Evolutionary conservation across 1,140 invertebrate species (phyloP).

Genomic region (Tribolium castaneum): DNA sequence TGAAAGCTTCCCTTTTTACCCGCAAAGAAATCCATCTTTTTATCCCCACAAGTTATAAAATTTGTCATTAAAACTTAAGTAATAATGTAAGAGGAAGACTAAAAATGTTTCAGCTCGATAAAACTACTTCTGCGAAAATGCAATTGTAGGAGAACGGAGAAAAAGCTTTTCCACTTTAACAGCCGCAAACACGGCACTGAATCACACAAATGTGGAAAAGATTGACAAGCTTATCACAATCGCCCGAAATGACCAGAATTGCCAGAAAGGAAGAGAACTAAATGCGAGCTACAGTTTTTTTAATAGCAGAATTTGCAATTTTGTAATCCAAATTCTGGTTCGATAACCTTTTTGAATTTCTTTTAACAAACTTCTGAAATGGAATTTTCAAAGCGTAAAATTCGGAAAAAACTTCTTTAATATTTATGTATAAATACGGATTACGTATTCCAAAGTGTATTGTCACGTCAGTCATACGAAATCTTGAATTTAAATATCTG

Average conservation of each 20-base stretch:
- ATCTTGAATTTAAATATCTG: neutral
- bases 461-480: neutral
- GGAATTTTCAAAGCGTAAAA: neutral
- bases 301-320: neutral
- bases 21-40: neutral
- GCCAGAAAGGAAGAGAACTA: neutral
- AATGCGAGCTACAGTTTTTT: too few relatives aligned
- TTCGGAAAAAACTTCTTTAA: neutral
- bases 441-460: neutral
- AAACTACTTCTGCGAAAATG: neutral
- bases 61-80: neutral
- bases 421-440: neutral
- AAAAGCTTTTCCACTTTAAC: neutral
- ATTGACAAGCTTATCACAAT: neutral
- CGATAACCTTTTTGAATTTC: neutral
- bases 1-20: neutral
- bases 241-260: neutral
- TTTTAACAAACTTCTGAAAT: neutral
- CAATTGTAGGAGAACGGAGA: neutral
- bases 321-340: neutral
- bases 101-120: neutral
- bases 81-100: neutral
- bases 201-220: neutral
- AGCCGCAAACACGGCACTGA: neutral
- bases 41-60: neutral